These are phyloP conservation scores for Mus caroli DNA, from an alignment of 2,797 vertebrate genomes.

Conservation along the genomic window DNA sequence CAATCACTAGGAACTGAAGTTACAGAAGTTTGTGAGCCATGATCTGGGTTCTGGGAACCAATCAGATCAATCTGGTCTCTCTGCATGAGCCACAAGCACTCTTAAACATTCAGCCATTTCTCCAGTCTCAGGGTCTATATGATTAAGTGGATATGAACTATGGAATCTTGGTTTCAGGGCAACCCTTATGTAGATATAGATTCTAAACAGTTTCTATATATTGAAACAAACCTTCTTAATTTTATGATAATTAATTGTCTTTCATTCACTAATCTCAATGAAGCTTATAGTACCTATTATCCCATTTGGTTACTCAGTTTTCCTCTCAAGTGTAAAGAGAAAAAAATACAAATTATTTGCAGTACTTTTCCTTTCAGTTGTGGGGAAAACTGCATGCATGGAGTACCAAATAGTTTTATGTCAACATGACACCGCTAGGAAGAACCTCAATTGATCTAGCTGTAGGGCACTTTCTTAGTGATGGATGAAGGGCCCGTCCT, in stretches of 20 bases:
- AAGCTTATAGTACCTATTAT: neutral
- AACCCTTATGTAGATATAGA: neutral
- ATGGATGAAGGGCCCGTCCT: neutral
- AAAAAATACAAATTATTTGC: neutral
- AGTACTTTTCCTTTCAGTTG: neutral
- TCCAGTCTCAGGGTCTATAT: neutral
- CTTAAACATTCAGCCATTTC: neutral
- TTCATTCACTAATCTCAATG: neutral
- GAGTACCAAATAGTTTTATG: neutral
- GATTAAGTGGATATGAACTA: slow-evolving; percentile 21
- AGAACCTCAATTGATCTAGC: neutral
- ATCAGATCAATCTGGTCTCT: neutral
- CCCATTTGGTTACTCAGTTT: neutral
- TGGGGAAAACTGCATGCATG: neutral
- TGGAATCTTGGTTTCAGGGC: neutral
- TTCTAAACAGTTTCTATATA: neutral
- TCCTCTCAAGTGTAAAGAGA: neutral
- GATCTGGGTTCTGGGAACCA: neutral
- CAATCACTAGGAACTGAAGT: neutral
- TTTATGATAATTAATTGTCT: neutral
- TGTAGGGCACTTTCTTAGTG: neutral
- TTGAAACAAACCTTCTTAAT: neutral
- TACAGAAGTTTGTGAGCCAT: neutral
- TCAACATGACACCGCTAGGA: neutral
- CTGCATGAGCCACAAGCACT: neutral